Evolutionary conservation across 53 echinoderm and acorn worm species (phyloP), one percentile per base, ranked within the genome.

Genomic region (Mesocentrotus franciscanus): DNA sequence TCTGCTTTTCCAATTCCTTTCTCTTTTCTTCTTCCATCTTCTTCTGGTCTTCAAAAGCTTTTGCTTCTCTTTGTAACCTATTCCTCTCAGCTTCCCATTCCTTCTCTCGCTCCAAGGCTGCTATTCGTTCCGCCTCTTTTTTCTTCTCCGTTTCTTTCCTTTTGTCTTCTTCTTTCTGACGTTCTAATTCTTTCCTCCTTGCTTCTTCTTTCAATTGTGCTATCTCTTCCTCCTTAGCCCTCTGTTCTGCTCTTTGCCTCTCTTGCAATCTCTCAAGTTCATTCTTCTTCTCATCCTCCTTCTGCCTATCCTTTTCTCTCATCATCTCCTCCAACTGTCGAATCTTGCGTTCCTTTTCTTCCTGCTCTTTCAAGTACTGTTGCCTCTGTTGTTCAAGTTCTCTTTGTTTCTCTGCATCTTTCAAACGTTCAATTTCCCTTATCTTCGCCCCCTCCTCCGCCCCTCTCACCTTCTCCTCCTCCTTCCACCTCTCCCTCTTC

Each of bases 401-500:
- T 62, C 71, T 94, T 14, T 55, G 66, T 85, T 94, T 94, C 94
- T 94, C 94, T 61, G 56, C 61, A 22, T 94, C 95, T 68, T 89
- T 96, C 87, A 71, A 75, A 24, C 56, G 85, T 78, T 93, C 96
- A 60, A 96, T 59, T 33, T 85, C 94, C 49, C 56, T 93, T 72
- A 90, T 29, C 78, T 93, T 95, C 56, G 66, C 93, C 62, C 89
- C 87, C 59, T 61, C 85, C 24, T 29, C 60, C 8, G 61, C 11
- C 61, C 24, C 94, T n/a, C 33, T 94, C 12, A 11, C 79, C 56
- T 61, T 60, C 1, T 68, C 42, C 10, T 94, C 85, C 61, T 85
- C 95, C 70, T 94, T 94, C 95, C 95, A 94, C 55, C 87, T 61
- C 71, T 94, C 95, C 39, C 95, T 85, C 95, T 94, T 85, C 87